Evolutionary conservation across 2,888 invertebrate genomes (phyloP), one percentile per base, ranked within the genome.

Genomic region (Entomobrya proxima): DNA sequence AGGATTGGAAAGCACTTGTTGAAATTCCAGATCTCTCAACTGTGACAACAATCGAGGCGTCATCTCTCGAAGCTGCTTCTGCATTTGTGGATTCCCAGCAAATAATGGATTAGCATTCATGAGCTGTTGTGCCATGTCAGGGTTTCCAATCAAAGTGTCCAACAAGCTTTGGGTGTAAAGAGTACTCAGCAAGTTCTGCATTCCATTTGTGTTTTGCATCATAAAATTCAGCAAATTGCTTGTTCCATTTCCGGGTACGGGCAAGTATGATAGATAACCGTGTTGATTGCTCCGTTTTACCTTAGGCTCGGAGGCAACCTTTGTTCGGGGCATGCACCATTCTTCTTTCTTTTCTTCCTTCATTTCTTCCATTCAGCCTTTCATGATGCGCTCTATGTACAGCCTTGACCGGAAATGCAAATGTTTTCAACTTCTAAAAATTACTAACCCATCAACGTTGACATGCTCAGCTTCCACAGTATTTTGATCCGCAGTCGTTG

Each of bases 21-120:
- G 95, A 91, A 98, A 95, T 90, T 97, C 97, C 0, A 98, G 98
- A 92, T 97, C 98, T 92, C 97, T 96, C 93, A 98, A 94, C 92
- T 97, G 97, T 78, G 95, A 94, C 88, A 97, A 92, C 91, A 97
- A 94, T 90, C 95, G 95, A 13, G 97, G 97, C 95, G 97, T 94
- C 96, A 96, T 96, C 21, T 94, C 93, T 84, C 95, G 93, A 92
- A 89, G 35, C n/a, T 86, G 87, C 88, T 92, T 93, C 89, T 93
- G 93, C 87, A 94, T 90, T 91, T 96, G 96, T 0, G 97, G 97
- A 93, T 98, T 98, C 90, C 95, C 95, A 15, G 96, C 95, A 90
- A 98, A 94, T 92, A 98, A 93, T 4, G 98, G 98, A 92, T 97
- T 98, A 93, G 93, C 90, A 91, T 93, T 91, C 75, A 93, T 91